A percentile compares a stretch with the other conserved stretches of the same genome.
These are phyloP conservation scores for Cyclopterus lumpus DNA, from an alignment of 2,797 vertebrate genomes.

Conservation along the genomic window DNA sequence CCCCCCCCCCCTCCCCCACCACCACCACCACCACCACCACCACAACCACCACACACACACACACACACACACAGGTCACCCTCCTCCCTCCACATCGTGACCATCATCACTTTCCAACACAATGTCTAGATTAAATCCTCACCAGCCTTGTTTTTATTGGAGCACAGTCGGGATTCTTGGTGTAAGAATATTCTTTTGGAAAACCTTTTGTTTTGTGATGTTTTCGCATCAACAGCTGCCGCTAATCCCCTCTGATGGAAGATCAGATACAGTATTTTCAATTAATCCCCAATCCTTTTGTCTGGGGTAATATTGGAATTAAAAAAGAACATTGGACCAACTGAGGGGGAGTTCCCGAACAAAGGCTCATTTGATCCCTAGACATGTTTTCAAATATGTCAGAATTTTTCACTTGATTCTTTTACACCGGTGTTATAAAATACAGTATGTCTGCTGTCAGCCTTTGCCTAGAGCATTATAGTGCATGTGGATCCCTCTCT, in stretches of 20 bases:
- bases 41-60: conserved; percentile 23
- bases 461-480: too few relatives aligned
- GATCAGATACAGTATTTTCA: conserved; percentile 29
- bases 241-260: conserved; percentile 40
- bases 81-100: conserved; percentile 7
- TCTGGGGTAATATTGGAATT: conserved; percentile 11
- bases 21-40: conserved; percentile 23
- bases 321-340: neutral
- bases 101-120: conserved; percentile 47
- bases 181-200: neutral
- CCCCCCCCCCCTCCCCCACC: conserved; percentile 2
- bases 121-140: conserved; percentile 42
- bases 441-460: neutral
- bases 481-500: neutral
- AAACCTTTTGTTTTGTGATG: conserved; percentile 27
- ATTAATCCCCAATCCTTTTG: conserved; percentile 18
- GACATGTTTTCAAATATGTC: neutral
- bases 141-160: conserved; percentile 25
- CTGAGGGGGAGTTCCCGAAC: conserved; percentile 2
- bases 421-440: neutral
- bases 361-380: neutral
- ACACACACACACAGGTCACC: conserved; percentile 31
- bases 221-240: conserved; percentile 21
- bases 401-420: neutral
- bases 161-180: conserved; percentile 17